phyloP scores from a whole-genome alignment of 2,113 vertebrate species.

The Aldabrachelys gigantea region DNA sequence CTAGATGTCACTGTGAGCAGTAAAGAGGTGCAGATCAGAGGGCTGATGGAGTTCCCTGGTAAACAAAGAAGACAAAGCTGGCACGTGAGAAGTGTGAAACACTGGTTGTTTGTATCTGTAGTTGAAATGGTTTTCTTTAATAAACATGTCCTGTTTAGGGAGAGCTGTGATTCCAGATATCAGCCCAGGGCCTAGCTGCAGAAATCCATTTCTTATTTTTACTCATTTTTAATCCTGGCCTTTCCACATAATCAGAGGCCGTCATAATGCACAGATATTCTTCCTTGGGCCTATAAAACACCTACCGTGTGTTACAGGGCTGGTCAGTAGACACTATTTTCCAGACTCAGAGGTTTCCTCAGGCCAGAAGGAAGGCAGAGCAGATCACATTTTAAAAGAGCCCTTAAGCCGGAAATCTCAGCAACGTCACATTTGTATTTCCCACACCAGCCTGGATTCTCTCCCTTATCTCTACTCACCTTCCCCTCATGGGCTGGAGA shows the following conservation, averaged over 20 bases:
- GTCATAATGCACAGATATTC: not conserved
- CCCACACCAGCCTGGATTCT: not conserved
- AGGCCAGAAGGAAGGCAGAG: not conserved
- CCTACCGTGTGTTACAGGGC: not conserved
- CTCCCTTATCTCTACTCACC: fast-evolving
- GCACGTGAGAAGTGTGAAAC: not conserved
- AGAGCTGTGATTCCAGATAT: not conserved
- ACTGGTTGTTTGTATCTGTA: not conserved
- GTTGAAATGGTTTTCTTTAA: not conserved
- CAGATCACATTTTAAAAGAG: not conserved
- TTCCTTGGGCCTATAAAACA: not conserved
- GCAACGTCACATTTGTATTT: not conserved
- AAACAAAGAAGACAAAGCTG: not conserved
- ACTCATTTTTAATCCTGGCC: fast-evolving
- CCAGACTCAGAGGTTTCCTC: not conserved
- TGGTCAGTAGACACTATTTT: conserved; percentile 31
- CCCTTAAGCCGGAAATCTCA: not conserved
- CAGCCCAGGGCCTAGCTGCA: not conserved
- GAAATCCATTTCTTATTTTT: not conserved
- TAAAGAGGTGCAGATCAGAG: fast-evolving
- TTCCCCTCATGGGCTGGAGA: not conserved
- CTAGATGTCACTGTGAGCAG: not conserved
- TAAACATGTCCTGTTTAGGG: not conserved
- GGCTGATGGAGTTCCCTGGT: not conserved
- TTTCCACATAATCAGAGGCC: conserved; percentile 11